Evolutionary conservation across 2,113 vertebrate species (phyloP), one percentile per base, ranked within the genome.

Genomic region (Muscicapa adusta): DNA sequence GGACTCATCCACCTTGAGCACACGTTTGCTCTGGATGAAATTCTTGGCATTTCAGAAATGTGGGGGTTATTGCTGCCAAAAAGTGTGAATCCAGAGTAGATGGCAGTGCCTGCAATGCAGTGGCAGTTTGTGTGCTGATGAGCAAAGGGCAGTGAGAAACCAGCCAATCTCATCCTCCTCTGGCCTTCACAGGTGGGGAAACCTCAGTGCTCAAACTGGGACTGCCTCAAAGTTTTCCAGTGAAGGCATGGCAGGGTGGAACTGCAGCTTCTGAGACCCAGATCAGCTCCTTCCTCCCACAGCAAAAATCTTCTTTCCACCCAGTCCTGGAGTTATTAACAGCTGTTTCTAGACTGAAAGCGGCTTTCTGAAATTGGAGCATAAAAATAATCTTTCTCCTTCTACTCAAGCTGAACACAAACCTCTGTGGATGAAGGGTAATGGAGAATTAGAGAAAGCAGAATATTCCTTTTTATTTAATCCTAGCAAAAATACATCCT

Each of bases 261-360:
- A 89, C 7, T 25, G 62, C 50, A 61, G 54, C 33, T 54, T 38
- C 33, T 34, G 75, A 83, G 40, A 83, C 72, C 18, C 68, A 28
- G 26, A 51, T 83, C 67, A 68, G 16, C 70, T 92, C 60, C 90
- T 13, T 93, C 73, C 18, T 77, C 48, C 75, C 57, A 6, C 56
- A 20, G 68, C 56, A 75, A 77, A 94, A 93, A 88, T 53, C 85
- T 66, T 18, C 87, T 45, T 76, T 72, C 72, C 75, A 67, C 90
- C 33, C 40, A n/a, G 26, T 74, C 82, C 61, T 68, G 43, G 38
- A 83, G 65, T 72, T 92, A 77, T 86, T 96, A 95, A 68, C 68
- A 86, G 90, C 91, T 91, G 62, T 79, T 96, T 63, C 91, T 63
- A 76, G 86, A 93, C 63, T 33, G 73, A 96, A 96, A 96, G 94